A percentile compares a stretch with the other conserved stretches of the same genome.
These are phyloP conservation scores for Sanderia malayensis DNA, from an alignment of 30 jellyfish, hydroid and myxozoan species.

Conservation along the genomic window DNA sequence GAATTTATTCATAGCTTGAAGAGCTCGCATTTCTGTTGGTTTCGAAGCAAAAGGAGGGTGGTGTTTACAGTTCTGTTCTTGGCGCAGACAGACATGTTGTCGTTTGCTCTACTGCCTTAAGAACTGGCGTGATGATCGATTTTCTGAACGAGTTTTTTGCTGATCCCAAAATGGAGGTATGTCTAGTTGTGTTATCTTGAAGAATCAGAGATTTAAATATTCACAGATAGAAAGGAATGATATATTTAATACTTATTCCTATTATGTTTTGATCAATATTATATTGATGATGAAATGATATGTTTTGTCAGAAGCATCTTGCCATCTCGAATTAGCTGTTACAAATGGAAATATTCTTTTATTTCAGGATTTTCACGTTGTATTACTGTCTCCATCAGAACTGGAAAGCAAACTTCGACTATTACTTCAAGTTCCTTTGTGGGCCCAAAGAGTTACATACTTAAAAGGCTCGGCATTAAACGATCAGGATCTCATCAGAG, in stretches of 20 bases:
- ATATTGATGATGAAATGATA: too few species aligned
- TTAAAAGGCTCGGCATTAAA: slow-evolving; percentile 70
- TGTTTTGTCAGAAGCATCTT: too few species aligned
- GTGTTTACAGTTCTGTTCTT: slow-evolving; percentile 55
- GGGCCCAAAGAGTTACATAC: slow-evolving; percentile 79
- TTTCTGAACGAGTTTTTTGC: slow-evolving; percentile 56
- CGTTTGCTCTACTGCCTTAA: slow-evolving; percentile 64
- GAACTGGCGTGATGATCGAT: slow-evolving; percentile 67
- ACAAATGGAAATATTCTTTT: too few species aligned
- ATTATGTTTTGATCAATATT: too few species aligned
- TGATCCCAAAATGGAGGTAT: neutral
- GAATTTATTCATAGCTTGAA: slow-evolving; percentile 45
- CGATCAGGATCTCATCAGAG: slow-evolving; percentile 71
- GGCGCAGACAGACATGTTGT: slow-evolving; percentile 77
- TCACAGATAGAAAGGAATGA: too few species aligned
- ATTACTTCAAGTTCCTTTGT: slow-evolving; percentile 69
- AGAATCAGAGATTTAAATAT: too few species aligned
- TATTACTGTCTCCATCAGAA: slow-evolving; percentile 42
- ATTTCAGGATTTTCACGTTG: slow-evolving; percentile 66
- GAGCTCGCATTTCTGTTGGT: slow-evolving; percentile 67
- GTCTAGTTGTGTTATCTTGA: too few species aligned
- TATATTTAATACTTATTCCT: too few species aligned
- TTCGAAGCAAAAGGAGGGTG: slow-evolving; percentile 65
- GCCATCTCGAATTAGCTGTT: too few species aligned
- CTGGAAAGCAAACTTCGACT: slow-evolving; percentile 57